Evolutionary conservation across 2,797 vertebrate genomes (phyloP).

Genomic region (Esox masquinongy): DNA sequence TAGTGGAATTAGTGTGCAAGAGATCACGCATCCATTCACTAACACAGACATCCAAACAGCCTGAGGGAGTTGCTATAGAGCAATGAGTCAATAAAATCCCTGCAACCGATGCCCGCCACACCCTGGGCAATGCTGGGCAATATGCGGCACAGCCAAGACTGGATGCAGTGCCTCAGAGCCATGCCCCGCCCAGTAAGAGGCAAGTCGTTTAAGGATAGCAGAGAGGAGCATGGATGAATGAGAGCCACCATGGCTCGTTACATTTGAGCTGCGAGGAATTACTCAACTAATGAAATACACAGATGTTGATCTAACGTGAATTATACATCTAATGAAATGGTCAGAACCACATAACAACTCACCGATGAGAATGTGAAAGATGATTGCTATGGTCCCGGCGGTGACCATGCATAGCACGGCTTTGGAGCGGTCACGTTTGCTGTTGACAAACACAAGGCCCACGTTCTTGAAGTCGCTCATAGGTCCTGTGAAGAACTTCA

Average conservation of each 20-base stretch:
- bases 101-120: no score
- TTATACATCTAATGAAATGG: not conserved
- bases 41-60: no score
- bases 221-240: not conserved
- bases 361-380: conserved; percentile 92
- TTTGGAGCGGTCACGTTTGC: conserved; percentile 91
- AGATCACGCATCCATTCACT: no score
- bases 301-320: not conserved
- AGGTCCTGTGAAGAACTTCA: conserved; percentile 99
- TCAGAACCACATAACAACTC: not conserved
- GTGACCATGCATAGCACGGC: conserved; percentile 94
- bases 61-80: no score
- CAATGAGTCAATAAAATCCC: no score
- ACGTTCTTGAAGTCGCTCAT: conserved; percentile 99
- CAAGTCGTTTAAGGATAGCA: not conserved
- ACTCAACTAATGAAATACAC: not conserved
- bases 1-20: no score
- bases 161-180: no score
- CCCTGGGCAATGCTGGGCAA: no score
- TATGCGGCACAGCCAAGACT: no score
- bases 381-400: conserved; percentile 87
- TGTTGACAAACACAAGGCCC: conserved; percentile 97
- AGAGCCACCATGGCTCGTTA: not conserved
- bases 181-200: not conserved
- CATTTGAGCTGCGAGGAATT: not conserved